phyloP scores from a whole-genome alignment of 2,797 vertebrate genomes.

The Apogon talboti region DNA sequence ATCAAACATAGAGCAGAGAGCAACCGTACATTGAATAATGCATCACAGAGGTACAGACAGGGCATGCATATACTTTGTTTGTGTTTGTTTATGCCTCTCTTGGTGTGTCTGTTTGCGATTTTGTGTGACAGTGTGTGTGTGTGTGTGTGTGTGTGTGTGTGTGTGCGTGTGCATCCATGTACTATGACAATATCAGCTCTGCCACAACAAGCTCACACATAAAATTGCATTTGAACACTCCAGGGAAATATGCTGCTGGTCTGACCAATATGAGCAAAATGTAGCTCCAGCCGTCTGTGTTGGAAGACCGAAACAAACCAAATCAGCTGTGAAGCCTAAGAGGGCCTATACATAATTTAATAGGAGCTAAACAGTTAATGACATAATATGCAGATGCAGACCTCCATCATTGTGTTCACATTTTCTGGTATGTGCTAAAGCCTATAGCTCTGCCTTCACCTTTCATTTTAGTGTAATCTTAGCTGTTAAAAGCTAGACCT shows the following conservation, averaged over 20 bases:
- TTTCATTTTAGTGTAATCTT: conserved; percentile 14
- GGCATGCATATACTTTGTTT: conserved; percentile 38
- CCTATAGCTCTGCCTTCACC: conserved; percentile 2
- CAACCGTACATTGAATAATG: conserved; percentile 66
- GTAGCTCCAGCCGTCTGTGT: conserved; percentile 43
- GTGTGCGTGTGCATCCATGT: conserved; percentile 31
- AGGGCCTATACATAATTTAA: conserved; percentile 47
- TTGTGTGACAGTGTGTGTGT: no score
- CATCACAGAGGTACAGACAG: conserved; percentile 51
- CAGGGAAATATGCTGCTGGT: conserved; percentile 81
- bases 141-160: no score
- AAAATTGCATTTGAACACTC: conserved; percentile 83
- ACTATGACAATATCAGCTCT: conserved; percentile 49
- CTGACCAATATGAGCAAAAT: conserved; percentile 72
- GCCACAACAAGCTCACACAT: conserved; percentile 66
- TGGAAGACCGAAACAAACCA: conserved; percentile 69
- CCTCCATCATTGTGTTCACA: conserved; percentile 13
- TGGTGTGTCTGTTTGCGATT: conserved; percentile 19
- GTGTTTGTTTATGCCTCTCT: conserved; percentile 43
- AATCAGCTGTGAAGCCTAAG: conserved; percentile 63
- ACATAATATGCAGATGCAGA: conserved; percentile 25
- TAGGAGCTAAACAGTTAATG: conserved; percentile 40
- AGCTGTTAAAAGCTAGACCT: conserved; percentile 24
- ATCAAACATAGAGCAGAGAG: conserved; percentile 42
- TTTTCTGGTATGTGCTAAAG: conserved; percentile 1